Evolutionary conservation across 2,888 invertebrate genomes (phyloP), one percentile per base, ranked within the genome.

Genomic region (Hypomecis atomaria): DNA sequence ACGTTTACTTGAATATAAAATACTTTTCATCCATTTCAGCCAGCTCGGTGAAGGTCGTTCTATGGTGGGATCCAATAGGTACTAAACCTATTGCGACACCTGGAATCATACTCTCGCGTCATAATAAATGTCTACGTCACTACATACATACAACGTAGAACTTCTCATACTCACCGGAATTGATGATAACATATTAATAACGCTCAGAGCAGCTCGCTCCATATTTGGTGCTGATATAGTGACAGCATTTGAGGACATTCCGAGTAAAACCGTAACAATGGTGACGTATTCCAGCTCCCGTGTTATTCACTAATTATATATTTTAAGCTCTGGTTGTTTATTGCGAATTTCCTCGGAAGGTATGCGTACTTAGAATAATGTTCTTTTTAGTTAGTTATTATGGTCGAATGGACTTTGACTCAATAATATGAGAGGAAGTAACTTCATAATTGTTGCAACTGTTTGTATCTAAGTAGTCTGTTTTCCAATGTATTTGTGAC

Each of bases 181-280:
- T 0, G 6, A 11, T 6, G 5, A 45, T 9, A 13, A 45, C 45
- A 5, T 33, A 47, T 47, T 9, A 9, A 34, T 47, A 8, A 47
- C 33, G 10, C 23, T 43, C 43, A 23, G 37, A 52, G 42, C 23
- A 13, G 13, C 34, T 37, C 43, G 23, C 43, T 47, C 56, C 48
- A 57, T 57, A 48, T 57, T 48, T 33, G 56, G 56, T 38, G 9
- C 48, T 9, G 54, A 42, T 13, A 23, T 40, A 36, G 43, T 49
- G 11, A 42, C 40, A 49, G 13, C 36, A 40, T 58, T 23, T 47
- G n/a, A 38, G 47, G 49, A 42, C 8, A 9, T 48, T 36, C 42
- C 4, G 4, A 34, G 33, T 56, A 47, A 47, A 47, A 47, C 47
- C 38, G 7, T 38, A 37, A 13, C 9, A 53, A 36, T 0, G 36